phyloP scores from a whole-genome alignment of 2,888 invertebrate genomes.

The Pyrocoelia pectoralis region DNA sequence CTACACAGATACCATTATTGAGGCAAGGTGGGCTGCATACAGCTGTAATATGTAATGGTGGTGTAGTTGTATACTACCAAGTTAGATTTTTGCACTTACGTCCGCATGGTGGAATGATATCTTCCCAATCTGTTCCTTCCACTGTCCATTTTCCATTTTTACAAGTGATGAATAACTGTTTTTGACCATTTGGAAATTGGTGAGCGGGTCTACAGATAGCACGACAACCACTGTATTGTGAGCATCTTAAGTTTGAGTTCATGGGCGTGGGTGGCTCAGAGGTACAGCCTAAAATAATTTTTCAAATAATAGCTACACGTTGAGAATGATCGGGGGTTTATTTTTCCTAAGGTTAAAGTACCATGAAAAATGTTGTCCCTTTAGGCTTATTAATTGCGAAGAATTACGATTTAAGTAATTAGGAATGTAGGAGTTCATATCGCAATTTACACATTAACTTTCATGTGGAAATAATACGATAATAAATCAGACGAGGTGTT shows the following conservation, averaged over 20 bases:
- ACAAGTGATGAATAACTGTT: constrained; percentile 61
- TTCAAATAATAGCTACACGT: too few species aligned
- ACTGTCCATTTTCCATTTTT: constrained; percentile 62
- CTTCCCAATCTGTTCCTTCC: constrained; percentile 58
- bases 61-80: background rate
- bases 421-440: too few species aligned
- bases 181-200: constrained; percentile 65
- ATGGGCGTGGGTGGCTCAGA: constrained; percentile 49
- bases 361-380: too few species aligned
- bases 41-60: constrained; percentile 63
- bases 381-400: too few species aligned
- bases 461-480: background rate
- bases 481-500: background rate
- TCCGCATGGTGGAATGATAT: constrained; percentile 67
- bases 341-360: too few species aligned
- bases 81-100: constrained; percentile 65
- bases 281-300: constrained; percentile 17
- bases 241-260: constrained; percentile 55
- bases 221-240: constrained; percentile 61
- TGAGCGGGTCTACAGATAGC: constrained; percentile 62
- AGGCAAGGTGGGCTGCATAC: constrained; percentile 77
- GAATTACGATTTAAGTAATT: too few species aligned
- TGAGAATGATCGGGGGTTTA: too few species aligned
- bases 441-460: too few species aligned
- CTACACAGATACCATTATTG: constrained; percentile 82